Base-by-base conservation (phyloP, 2,797 vertebrate genomes). In the Leptodactylus fallax region DNA sequence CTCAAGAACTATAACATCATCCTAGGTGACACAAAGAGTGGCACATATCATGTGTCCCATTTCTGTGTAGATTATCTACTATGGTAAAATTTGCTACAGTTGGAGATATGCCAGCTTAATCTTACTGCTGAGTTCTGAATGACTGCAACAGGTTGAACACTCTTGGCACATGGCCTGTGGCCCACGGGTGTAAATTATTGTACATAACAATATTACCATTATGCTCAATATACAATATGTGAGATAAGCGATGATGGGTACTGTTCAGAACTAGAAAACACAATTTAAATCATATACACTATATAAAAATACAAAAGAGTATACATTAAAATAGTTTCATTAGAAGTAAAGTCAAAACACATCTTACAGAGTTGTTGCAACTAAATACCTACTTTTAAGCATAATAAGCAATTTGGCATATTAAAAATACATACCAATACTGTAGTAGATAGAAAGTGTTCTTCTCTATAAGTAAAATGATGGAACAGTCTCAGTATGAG, bases 391-490 rank as follows among this genome's bases (percentile, higher is more conserved):
- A 79, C 23, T 63, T 77, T 13, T n/a, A 51, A n/a, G 21, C 6
- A 77, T 14, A 77, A 53, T 53, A 77, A 77, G 49, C 49, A 77
- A 36, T 65, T 86, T 79, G 76, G 76, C 53, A 79, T 69, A 55
- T 47, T 71, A 86, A 69, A 49, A 65, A 80, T 72, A 81, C 72
- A 81, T 72, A 80, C 27, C 45, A 61, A 86, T 79, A 23, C 47
- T n/a, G 11, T 14, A 49, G 58, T 53, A 45, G 63, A 17, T 16
- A 69, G n/a, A n/a, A n/a, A n/a, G n/a, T n/a, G n/a, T n/a, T n/a
- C n/a, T 58, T 60, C 36, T 47, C 72, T 47, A 14, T 23, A n/a
- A n/a, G 11, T 49, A 55, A 47, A 1, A 45, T 12, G 47, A 5
- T 49, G 36, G 47, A 77, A 81, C 79, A 63, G 79, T 81, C 47